Evolutionary conservation across 2,797 vertebrate genomes (phyloP), one percentile per base, ranked within the genome.

Genomic region (Chaetodon trifasciatus): DNA sequence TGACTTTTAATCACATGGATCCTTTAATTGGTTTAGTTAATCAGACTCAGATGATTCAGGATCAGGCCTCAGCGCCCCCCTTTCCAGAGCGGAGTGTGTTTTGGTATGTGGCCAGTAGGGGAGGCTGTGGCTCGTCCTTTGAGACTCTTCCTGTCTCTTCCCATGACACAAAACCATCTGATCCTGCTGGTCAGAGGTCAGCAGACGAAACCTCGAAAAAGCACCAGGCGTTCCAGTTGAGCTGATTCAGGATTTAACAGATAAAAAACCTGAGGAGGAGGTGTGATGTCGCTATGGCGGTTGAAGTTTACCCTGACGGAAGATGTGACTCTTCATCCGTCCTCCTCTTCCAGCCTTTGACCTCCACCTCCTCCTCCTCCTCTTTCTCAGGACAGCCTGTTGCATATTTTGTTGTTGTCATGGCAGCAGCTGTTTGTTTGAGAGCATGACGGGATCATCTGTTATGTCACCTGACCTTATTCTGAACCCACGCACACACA

Each of bases 391-490:
- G 64, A 78, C 1, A 7, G 78, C 70, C 70, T 81, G 85, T 90
- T 90, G 88, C 87, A 86, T 90, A 85, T 91, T 89, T 90, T 49
- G 76, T 55, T 63, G 87, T 92, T 82, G 91, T 78, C 89, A 87
- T 91, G 91, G 86, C 76, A 90, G 81, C 83, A 3, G 73, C 62
- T 83, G 86, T 79, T 89, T 90, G 84, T 89, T 93, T 89, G 79
- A 87, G 70, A 87, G 63, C 70, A 42, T 82, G 83, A 88, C 42
- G 44, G 80, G 85, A 87, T 93, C 89, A 86, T 93, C 84, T 67
- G 86, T 92, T 93, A 86, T 91, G 88, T 92, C 94, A 94, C 88
- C 90, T 87, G 89, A 93, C 92, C 93, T 90, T 4, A 17, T 53
- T 50, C 86, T 94, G 91, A 94, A 92, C 91, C 78, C 74, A 28